These are phyloP conservation scores for Gryllus longicercus DNA, from an alignment of 2,888 invertebrate species.

Conservation along the genomic window DNA sequence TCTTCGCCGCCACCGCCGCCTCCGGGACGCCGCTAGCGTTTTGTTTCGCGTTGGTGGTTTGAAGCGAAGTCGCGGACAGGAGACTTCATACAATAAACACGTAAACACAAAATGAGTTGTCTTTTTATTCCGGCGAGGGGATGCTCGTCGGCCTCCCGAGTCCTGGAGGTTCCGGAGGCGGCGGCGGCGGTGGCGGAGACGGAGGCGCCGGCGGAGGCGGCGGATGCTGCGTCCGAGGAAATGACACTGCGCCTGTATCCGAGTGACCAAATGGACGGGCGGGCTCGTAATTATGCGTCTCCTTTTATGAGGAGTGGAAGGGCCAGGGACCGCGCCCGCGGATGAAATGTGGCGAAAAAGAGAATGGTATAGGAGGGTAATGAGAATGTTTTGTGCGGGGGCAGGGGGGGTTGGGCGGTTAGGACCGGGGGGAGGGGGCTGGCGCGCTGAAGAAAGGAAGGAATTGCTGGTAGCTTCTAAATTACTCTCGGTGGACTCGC, in stretches of 20 bases:
- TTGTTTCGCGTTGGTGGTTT: not conserved
- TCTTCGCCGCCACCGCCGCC: not conserved
- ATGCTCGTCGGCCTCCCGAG: not conserved
- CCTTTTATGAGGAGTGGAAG: not conserved
- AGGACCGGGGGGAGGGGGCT: not conserved
- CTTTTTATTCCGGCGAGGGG: not conserved
- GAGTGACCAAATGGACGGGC: not conserved
- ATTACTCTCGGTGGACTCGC: no score
- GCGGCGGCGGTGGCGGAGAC: no score
- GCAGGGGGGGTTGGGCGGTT: not conserved
- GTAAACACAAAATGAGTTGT: not conserved
- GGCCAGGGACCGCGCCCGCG: not conserved
- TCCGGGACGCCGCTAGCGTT: not conserved
- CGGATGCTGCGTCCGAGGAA: no score
- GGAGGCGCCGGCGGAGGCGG: no score
- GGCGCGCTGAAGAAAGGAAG: not conserved
- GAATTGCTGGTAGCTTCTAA: not conserved
- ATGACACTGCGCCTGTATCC: no score
- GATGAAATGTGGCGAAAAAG: conserved; percentile 17
- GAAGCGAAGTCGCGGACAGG: conserved; percentile 1
- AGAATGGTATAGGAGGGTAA: not conserved
- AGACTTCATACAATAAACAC: conserved; percentile 17
- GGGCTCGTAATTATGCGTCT: not conserved
- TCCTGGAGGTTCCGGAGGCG: no score
- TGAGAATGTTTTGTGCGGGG: no score